phyloP scores from a whole-genome alignment of 1,140 invertebrate genomes.

The Ceratina calcarata region DNA sequence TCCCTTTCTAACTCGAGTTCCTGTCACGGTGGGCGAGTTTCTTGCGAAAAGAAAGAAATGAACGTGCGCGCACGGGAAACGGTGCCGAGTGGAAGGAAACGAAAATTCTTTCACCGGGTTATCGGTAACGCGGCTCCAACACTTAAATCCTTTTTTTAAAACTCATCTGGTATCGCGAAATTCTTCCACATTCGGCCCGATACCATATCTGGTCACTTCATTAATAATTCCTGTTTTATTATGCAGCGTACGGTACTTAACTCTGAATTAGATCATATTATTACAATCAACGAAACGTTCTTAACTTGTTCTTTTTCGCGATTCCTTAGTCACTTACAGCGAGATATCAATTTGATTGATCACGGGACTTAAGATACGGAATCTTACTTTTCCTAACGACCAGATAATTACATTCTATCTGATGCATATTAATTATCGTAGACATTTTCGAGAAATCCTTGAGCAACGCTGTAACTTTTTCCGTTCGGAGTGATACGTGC shows the following conservation, averaged over 20 bases:
- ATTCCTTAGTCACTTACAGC: too few species aligned
- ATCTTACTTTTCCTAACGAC: neutral
- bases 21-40: constrained; percentile 35
- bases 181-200: too few species aligned
- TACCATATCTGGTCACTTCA: too few species aligned
- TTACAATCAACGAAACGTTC: too few species aligned
- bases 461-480: too few species aligned
- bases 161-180: neutral
- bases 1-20: constrained; percentile 48
- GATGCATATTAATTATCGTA: constrained; percentile 1
- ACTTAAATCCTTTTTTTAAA: neutral
- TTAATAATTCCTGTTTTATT: too few species aligned
- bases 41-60: constrained; percentile 15
- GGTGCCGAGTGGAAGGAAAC: neutral
- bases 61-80: neutral
- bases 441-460: neutral
- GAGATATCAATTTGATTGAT: too few species aligned
- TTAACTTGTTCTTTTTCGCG: too few species aligned
- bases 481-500: too few species aligned
- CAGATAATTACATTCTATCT: neutral
- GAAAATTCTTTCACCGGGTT: constrained; percentile 45
- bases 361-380: too few species aligned
- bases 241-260: too few species aligned
- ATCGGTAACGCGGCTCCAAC: constrained; percentile 9
- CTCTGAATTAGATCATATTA: too few species aligned